Evolutionary conservation across 2,797 vertebrate species (phyloP).

Genomic region (Percopsis omiscomaycus): DNA sequence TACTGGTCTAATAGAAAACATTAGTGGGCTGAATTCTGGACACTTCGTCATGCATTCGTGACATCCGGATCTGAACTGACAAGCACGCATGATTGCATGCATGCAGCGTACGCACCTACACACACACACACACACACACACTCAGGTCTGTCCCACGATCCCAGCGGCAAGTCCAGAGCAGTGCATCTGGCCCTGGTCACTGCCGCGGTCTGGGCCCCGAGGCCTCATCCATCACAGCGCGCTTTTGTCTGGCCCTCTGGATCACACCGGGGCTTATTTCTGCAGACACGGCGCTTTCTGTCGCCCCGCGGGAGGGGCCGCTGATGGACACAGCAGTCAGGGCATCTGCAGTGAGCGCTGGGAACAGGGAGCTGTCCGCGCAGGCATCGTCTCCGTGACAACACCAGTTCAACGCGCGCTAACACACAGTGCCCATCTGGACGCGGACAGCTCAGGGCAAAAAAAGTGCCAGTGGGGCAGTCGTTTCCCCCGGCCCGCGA

Average conservation of each 20-base stretch:
- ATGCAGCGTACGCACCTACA: background rate
- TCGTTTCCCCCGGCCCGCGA: constrained; percentile 2
- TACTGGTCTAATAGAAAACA: constrained; percentile 51
- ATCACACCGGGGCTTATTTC: constrained; percentile 52
- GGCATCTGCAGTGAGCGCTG: constrained; percentile 49
- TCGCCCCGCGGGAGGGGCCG: constrained; percentile 24
- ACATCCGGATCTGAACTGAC: constrained; percentile 37
- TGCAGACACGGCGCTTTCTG: constrained; percentile 67
- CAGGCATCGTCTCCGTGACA: constrained; percentile 43
- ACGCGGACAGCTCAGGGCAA: constrained; percentile 35
- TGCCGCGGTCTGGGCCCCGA: constrained; percentile 49
- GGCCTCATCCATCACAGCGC: constrained; percentile 71
- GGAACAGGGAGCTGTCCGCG: constrained; percentile 27
- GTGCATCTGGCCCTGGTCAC: constrained; percentile 59
- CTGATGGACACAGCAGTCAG: constrained; percentile 64
- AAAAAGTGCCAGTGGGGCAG: constrained; percentile 41
- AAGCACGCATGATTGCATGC: background rate
- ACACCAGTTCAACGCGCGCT: constrained; percentile 30
- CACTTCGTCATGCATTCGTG: constrained; percentile 34
- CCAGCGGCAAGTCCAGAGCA: constrained; percentile 49
- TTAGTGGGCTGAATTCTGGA: constrained; percentile 31
- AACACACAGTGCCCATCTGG: constrained; percentile 55
- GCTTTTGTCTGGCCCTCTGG: constrained; percentile 49
- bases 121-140: constrained; percentile 18
- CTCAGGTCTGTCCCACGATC: constrained; percentile 36